Percentiles rank a stretch among this genome's conserved stretches.
These are phyloP conservation scores for Leptodactylus fuscus DNA, from an alignment of 2,113 vertebrate genomes.

Conservation along the genomic window DNA sequence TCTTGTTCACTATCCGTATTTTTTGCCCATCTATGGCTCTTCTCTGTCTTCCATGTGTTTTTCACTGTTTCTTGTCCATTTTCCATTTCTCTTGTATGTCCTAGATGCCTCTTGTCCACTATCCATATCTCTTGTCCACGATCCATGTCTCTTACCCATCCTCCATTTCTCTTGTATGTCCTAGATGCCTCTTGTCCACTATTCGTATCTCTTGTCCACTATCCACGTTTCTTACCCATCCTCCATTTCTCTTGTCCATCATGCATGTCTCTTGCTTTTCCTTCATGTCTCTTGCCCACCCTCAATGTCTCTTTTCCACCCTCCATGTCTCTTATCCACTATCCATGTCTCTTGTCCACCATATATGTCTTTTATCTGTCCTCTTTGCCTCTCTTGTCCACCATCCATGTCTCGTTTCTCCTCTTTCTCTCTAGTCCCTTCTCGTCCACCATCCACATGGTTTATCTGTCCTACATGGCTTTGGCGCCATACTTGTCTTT, in stretches of 20 bases:
- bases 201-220: background rate
- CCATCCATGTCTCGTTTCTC: background rate
- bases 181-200: background rate
- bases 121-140: too few relatives aligned
- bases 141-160: background rate
- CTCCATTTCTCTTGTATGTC: background rate
- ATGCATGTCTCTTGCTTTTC: background rate
- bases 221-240: background rate
- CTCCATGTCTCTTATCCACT: background rate
- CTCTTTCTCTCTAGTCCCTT: too few relatives aligned
- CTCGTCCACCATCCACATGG: too few relatives aligned
- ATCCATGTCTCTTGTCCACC: background rate
- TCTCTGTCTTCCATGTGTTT: too few relatives aligned
- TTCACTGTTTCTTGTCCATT: background rate
- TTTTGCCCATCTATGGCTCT: too few relatives aligned
- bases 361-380: background rate
- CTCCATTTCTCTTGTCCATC: background rate
- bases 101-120: too few relatives aligned
- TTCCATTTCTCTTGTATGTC: background rate
- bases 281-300: background rate
- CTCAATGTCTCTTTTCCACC: background rate
- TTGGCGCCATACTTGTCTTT: too few relatives aligned
- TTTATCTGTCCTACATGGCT: too few relatives aligned
- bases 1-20: too few relatives aligned
- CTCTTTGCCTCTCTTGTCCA: background rate